Percentiles rank a stretch among this genome's conserved stretches.
Evolutionary conservation across 2,797 vertebrate genomes (phyloP).

Genomic region (Pangasius sanitwongsei): DNA sequence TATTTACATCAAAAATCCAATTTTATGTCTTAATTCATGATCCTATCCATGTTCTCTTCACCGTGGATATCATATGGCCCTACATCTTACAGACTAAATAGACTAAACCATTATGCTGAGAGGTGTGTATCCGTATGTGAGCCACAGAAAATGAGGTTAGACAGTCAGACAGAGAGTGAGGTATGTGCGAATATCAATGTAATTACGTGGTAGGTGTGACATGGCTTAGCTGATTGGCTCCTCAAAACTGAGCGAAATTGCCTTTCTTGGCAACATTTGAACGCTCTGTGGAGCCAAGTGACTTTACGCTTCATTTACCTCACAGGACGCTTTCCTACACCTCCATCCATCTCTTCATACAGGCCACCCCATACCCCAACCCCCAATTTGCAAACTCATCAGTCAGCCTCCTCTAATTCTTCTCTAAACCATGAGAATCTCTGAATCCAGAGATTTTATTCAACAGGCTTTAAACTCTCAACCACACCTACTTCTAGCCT

Average conservation of each 20-base stretch:
- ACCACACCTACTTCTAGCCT: not conserved
- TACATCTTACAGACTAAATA: not conserved
- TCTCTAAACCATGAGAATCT: not conserved
- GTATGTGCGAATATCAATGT: not conserved
- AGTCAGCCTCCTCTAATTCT: slow-evolving; percentile 21
- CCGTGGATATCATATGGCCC: not conserved
- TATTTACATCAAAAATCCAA: not conserved
- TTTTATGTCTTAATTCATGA: not conserved
- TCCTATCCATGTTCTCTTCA: not conserved
- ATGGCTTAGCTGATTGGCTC: not conserved
- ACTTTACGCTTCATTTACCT: not conserved
- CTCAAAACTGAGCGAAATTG: not conserved
- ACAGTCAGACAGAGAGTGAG: not conserved
- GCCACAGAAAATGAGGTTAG: not conserved
- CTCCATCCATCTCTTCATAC: slow-evolving; percentile 9
- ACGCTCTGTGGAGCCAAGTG: not conserved
- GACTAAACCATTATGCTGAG: not conserved
- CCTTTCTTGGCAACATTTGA: slow-evolving; percentile 13
- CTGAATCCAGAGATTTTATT: not conserved
- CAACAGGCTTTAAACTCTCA: not conserved
- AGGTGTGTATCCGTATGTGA: not conserved
- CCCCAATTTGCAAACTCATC: not conserved
- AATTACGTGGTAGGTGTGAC: not conserved
- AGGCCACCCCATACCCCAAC: not conserved
- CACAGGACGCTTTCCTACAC: not conserved